Percentiles rank a stretch among this genome's conserved stretches.
Evolutionary conservation across 2,113 vertebrate species (phyloP).

Genomic region (Syngnathus scovelli): DNA sequence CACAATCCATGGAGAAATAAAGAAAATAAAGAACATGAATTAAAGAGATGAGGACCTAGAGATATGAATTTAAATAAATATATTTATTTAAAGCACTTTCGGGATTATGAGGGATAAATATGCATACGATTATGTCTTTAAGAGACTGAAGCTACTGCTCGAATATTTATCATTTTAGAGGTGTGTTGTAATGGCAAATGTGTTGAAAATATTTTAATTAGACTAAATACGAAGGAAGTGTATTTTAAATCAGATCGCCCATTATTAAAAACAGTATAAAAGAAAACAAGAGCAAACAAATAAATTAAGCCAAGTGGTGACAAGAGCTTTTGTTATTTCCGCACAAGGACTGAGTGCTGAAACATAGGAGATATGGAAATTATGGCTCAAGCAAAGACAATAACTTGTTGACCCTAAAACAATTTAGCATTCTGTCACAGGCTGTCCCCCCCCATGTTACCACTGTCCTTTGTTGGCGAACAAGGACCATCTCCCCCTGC

Average conservation of each 20-base stretch:
- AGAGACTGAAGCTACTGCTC: slow-evolving; percentile 17
- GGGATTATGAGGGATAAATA: slow-evolving; percentile 33
- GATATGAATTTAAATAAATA: slow-evolving; percentile 52
- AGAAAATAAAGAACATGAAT: slow-evolving; percentile 41
- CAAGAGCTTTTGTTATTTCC: slow-evolving; percentile 15
- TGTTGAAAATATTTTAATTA: slow-evolving; percentile 18
- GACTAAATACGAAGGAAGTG: slow-evolving; percentile 12
- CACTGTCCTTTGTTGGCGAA: slow-evolving; percentile 71
- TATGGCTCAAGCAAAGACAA: slow-evolving; percentile 58
- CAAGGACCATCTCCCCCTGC: slow-evolving; percentile 71
- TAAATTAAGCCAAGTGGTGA: background rate
- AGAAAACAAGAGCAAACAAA: background rate
- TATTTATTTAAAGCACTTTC: slow-evolving; percentile 18
- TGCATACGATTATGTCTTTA: slow-evolving; percentile 19
- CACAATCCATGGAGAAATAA: slow-evolving; percentile 30
- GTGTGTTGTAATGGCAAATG: slow-evolving; percentile 11
- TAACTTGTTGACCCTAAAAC: slow-evolving; percentile 76
- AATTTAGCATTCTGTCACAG: slow-evolving; percentile 79
- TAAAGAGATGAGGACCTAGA: slow-evolving; percentile 20
- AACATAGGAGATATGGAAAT: slow-evolving; percentile 45
- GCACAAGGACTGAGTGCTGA: slow-evolving; percentile 16
- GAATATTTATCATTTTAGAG: slow-evolving; percentile 15
- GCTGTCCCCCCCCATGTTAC: slow-evolving; percentile 70
- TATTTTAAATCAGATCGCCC: slow-evolving; percentile 4
- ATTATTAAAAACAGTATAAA: background rate